Evolutionary conservation across 2,113 vertebrate species (phyloP).

Genomic region (Podarcis raffonei): DNA sequence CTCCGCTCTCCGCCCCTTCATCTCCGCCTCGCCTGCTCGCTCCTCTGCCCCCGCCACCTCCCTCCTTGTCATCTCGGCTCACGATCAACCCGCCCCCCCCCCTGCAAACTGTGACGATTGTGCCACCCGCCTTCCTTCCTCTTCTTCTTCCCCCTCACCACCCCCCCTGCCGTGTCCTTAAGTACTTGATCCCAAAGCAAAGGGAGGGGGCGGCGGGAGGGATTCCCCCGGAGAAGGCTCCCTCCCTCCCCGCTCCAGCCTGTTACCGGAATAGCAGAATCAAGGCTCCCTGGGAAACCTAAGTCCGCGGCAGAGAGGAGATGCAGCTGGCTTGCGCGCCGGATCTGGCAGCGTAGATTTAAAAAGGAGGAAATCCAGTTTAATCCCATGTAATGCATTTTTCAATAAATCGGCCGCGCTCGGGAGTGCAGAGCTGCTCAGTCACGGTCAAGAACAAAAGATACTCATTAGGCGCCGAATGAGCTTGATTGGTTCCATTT

Average conservation of each 20-base stretch:
- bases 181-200: not conserved
- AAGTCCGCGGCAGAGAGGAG: constrained; percentile 11
- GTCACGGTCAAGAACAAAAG: not conserved
- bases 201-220: constrained; percentile 52
- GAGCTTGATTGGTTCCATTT: rapidly evolving
- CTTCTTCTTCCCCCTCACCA: not conserved
- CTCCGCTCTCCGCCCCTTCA: constrained; percentile 18
- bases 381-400: constrained; percentile 60
- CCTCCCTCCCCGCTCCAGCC: constrained; percentile 13
- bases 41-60: not conserved
- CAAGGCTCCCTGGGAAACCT: constrained; percentile 44
- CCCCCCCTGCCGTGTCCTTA: not conserved
- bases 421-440: not conserved
- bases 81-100: not conserved
- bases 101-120: too few species aligned
- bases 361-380: constrained; percentile 57
- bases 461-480: rapidly evolving
- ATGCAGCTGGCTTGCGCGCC: constrained; percentile 49
- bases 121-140: rapidly evolving
- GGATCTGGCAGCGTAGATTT: constrained; percentile 49
- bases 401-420: constrained; percentile 32
- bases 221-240: constrained; percentile 58
- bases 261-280: constrained; percentile 53
- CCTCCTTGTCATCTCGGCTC: not conserved
- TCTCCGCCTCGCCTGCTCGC: not conserved